Percentiles rank a stretch among this genome's conserved stretches.
These are phyloP conservation scores for Labeo catla DNA, from an alignment of 2,113 vertebrate genomes.

Conservation along the genomic window DNA sequence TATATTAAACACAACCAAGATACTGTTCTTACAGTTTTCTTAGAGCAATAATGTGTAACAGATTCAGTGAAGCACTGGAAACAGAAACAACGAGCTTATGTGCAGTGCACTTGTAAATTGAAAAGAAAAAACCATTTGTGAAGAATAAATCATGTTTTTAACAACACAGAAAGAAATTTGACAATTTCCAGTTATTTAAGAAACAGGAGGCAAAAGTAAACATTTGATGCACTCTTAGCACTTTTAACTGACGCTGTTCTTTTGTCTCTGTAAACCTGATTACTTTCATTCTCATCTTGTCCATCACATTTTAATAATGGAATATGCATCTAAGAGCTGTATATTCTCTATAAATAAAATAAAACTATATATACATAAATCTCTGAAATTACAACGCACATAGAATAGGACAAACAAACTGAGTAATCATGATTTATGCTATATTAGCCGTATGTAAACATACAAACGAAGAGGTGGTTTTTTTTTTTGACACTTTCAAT, in stretches of 20 bases:
- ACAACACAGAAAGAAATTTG: not conserved
- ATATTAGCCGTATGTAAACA: slow-evolving; percentile 24
- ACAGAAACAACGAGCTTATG: not conserved
- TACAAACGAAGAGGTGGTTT: not conserved
- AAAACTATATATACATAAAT: slow-evolving; percentile 53
- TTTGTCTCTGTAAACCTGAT: not conserved
- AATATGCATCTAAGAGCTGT: not conserved
- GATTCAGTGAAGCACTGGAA: not conserved
- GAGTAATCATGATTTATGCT: slow-evolving; percentile 7
- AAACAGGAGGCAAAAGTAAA: not conserved
- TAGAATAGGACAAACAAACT: not conserved
- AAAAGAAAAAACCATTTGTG: no score
- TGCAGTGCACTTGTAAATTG: not conserved
- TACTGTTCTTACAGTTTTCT: slow-evolving; percentile 44
- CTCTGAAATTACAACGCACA: slow-evolving; percentile 31
- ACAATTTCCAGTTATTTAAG: not conserved
- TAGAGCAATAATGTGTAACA: slow-evolving; percentile 50
- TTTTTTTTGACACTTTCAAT: not conserved
- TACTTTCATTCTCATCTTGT: slow-evolving; percentile 1
- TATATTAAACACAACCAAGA: not conserved
- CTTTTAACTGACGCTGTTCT: not conserved
- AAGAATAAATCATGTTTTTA: not conserved
- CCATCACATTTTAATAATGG: slow-evolving; percentile 9
- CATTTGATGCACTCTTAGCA: not conserved
- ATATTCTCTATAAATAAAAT: slow-evolving; percentile 53